Evolutionary conservation across 2,113 vertebrate species (phyloP), one percentile per base, ranked within the genome.

Genomic region (Cricetomys ansorgei): DNA sequence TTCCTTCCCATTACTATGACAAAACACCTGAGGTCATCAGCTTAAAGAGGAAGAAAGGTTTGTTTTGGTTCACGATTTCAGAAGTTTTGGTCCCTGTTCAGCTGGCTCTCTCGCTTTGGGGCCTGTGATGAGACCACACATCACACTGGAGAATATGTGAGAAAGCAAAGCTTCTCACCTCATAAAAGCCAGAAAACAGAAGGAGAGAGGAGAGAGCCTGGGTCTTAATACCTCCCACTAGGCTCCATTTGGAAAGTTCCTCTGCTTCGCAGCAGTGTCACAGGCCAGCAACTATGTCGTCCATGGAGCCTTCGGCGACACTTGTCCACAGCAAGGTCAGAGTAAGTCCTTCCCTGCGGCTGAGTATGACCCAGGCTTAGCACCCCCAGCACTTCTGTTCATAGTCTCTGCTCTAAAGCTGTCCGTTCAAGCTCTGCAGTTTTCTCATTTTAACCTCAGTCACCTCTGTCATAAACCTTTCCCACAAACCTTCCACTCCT

Each of bases 331-430:
- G 72, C 21, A 50, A 40, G 62, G 59, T 72, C 70, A 34, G 23
- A 34, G 62, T 4, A 45, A 69, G 27, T 64, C 43, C 57, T 27
- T 15, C 27, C 25, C 10, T 1, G 70, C 31, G 65, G 15, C 21
- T 25, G 37, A 57, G 23, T n/a, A 12, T 0, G 9, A 29, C 0
- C 31, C 3, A 5, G 0, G 8, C 48, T 43, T 12, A 19, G 43
- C 87, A n/a, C 69, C 4, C 8, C 59, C 4, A 4, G 69, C 4
- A 27, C n/a, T 50, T 21, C 0, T 1, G 31, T 27, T 59, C 27
- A 13, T 4, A 6, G 31, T 45, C 25, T 77, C 31, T 45, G 21
- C 27, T 31, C 81, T 31, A 53, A 40, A 69, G 79, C 25, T 45
- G 34, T 21, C 34, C 27, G 0, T 37, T 19, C 59, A 37, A 67